These are phyloP conservation scores for Danionella dracula DNA, from an alignment of 2,797 vertebrate genomes.

Conservation along the genomic window DNA sequence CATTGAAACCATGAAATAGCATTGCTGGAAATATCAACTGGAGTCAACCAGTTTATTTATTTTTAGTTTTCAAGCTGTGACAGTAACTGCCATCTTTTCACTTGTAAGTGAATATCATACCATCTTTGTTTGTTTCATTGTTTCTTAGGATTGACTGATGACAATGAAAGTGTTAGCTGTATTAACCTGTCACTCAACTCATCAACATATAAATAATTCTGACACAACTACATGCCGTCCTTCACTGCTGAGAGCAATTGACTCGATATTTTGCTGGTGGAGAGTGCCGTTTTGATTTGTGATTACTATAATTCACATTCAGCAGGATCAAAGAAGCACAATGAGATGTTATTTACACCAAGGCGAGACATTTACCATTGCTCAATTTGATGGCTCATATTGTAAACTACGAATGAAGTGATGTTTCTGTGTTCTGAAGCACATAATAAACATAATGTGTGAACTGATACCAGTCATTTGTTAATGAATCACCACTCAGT, in stretches of 20 bases:
- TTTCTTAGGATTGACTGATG: constrained; percentile 18
- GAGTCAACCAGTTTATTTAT: too few species aligned
- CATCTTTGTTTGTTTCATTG: constrained; percentile 24
- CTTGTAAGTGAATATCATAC: constrained; percentile 21
- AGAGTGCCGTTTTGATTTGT: constrained; percentile 32
- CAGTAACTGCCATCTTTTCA: constrained; percentile 24
- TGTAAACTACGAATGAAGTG: constrained; percentile 46
- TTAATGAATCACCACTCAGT: not conserved
- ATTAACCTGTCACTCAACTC: constrained; percentile 48
- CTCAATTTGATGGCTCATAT: constrained; percentile 4
- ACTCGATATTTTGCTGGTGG: constrained; percentile 36
- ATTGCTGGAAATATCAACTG: too few species aligned
- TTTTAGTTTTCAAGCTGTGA: too few species aligned
- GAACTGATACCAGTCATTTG: not conserved
- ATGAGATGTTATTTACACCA: constrained; percentile 52
- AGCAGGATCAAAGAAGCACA: constrained; percentile 35
- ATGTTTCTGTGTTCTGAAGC: constrained; percentile 46
- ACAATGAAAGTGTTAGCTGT: constrained; percentile 38
- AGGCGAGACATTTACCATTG: constrained; percentile 59
- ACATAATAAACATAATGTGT: constrained; percentile 10
- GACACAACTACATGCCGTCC: constrained; percentile 42
- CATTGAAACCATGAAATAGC: too few species aligned
- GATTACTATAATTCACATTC: constrained; percentile 44
- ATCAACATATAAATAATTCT: constrained; percentile 37
- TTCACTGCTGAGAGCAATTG: constrained; percentile 33